Percentiles rank a stretch among this genome's conserved stretches.
phyloP scores from a whole-genome alignment of 1,140 invertebrate species.

The Cherax destructor region DNA sequence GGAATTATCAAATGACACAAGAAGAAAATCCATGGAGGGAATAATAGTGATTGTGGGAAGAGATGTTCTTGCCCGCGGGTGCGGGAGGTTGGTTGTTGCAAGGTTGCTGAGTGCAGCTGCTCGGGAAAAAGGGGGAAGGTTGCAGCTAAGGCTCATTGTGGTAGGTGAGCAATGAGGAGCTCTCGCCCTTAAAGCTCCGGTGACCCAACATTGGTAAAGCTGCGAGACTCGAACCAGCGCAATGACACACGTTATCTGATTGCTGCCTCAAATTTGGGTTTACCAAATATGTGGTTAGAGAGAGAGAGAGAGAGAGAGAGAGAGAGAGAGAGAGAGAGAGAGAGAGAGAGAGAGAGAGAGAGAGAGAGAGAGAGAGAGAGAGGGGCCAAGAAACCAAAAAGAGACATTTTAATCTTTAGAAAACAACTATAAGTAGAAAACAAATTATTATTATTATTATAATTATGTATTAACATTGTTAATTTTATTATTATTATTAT shows the following conservation, averaged over 20 bases:
- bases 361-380: background rate
- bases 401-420: too few relatives aligned
- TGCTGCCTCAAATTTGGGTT: constrained; percentile 40
- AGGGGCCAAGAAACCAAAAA: too few relatives aligned
- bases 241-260: constrained; percentile 45
- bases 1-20: constrained; percentile 69
- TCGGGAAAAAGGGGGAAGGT: background rate
- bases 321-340: constrained; percentile 30
- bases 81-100: background rate
- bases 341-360: constrained; percentile 3
- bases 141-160: background rate
- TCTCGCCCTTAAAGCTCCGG: too few relatives aligned
- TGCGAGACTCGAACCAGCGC: background rate
- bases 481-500: too few relatives aligned
- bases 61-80: constrained; percentile 51
- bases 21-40: constrained; percentile 61
- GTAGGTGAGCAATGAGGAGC: too few relatives aligned
- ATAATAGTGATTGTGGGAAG: constrained; percentile 66
- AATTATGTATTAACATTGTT: too few relatives aligned
- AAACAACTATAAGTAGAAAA: too few relatives aligned
- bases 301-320: constrained; percentile 32
- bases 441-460: too few relatives aligned
- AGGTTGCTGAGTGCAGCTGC: background rate
- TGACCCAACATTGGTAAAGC: too few relatives aligned
- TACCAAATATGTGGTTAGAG: constrained; percentile 25